phyloP scores from a whole-genome alignment of 1,140 invertebrate species.

The Antheraea mylitta region DNA sequence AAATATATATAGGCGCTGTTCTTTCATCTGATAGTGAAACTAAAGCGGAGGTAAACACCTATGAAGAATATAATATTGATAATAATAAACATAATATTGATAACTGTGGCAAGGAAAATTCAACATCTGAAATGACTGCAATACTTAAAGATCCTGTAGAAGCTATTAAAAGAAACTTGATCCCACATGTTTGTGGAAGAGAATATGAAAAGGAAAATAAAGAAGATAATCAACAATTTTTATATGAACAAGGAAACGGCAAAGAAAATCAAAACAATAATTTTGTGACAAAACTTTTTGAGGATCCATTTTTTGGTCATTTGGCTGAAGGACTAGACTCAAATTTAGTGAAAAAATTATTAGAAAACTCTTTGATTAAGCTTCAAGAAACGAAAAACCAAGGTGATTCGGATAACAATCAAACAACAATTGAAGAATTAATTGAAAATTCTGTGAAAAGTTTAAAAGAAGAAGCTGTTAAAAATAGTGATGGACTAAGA shows the following conservation, averaged over 20 bases:
- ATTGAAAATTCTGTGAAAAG: constrained; percentile 80
- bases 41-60: constrained; percentile 55
- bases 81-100: constrained; percentile 25
- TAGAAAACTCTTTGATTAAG: constrained; percentile 82
- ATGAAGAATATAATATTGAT: constrained; percentile 64
- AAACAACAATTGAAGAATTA: constrained; percentile 79
- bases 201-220: constrained; percentile 53
- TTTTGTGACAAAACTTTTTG: constrained; percentile 80
- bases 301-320: constrained; percentile 81
- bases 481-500: constrained; percentile 34
- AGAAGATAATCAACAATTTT: constrained; percentile 15
- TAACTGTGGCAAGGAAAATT: constrained; percentile 30
- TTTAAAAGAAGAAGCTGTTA: constrained; percentile 69
- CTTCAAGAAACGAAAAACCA: constrained; percentile 78
- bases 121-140: constrained; percentile 71
- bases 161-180: constrained; percentile 84
- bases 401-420: constrained; percentile 79
- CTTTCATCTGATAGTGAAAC: constrained; percentile 46
- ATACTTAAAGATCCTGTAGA: constrained; percentile 84
- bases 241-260: constrained; percentile 36
- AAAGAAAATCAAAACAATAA: constrained; percentile 56
- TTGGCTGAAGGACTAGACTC: constrained; percentile 81
- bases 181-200: constrained; percentile 86
- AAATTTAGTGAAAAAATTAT: constrained; percentile 79
- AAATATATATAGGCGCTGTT: constrained; percentile 73